A percentile compares a stretch with the other conserved stretches of the same genome.
phyloP scores from a whole-genome alignment of 2,113 vertebrate genomes.

The Alectura lathami region DNA sequence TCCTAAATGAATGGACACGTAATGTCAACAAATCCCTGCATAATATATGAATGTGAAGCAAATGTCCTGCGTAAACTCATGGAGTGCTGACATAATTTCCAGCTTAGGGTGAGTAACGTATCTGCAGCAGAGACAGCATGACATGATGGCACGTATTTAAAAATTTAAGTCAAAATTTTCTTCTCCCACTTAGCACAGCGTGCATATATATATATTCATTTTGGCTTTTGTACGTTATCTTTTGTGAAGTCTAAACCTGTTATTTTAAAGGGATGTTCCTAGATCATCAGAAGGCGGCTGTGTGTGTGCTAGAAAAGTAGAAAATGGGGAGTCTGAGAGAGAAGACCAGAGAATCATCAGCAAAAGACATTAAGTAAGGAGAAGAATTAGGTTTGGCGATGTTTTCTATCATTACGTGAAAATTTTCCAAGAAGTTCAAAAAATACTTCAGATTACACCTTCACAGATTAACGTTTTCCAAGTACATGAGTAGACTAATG shows the following conservation, averaged over 20 bases:
- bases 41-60: background rate
- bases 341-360: background rate
- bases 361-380: background rate
- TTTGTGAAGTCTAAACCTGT: background rate
- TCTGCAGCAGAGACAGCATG: background rate
- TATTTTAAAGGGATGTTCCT: background rate
- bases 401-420: background rate
- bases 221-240: background rate
- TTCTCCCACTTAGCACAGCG: background rate
- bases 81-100: background rate
- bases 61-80: background rate
- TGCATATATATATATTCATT: background rate
- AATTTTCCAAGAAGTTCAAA: background rate
- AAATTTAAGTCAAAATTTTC: background rate
- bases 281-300: background rate
- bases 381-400: background rate
- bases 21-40: background rate
- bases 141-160: background rate
- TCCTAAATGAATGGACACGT: background rate
- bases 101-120: background rate
- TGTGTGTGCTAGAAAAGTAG: rapidly evolving
- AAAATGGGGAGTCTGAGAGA: background rate
- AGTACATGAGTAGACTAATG: background rate
- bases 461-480: background rate
- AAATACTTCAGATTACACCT: background rate